Percentiles rank a stretch among this genome's conserved stretches.
phyloP scores from a whole-genome alignment of 2,888 invertebrate genomes.

The Neoscelio sp. region DNA sequence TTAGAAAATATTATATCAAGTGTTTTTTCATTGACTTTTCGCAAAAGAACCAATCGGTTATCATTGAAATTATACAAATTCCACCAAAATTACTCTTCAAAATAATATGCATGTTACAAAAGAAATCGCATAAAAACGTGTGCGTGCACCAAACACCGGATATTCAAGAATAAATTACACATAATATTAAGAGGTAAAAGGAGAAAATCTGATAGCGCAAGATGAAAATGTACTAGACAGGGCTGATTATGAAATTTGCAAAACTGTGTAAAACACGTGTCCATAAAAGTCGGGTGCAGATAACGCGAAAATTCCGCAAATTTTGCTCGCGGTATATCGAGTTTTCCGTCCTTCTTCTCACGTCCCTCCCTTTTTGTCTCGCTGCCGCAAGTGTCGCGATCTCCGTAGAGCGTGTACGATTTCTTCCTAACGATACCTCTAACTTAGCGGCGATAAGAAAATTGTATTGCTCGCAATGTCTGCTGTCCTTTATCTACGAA shows the following conservation, averaged over 20 bases:
- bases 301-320: conserved; percentile 22
- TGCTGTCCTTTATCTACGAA: conserved; percentile 12
- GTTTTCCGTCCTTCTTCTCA: background rate
- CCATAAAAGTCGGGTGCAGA: conserved; percentile 25
- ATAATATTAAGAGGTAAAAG: no score
- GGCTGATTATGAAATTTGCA: conserved; percentile 1
- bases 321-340: conserved; percentile 6
- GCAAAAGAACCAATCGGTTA: no score
- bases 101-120: no score
- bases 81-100: no score
- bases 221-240: conserved; percentile 1
- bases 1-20: no score
- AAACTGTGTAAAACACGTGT: conserved; percentile 11
- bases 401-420: conserved; percentile 25
- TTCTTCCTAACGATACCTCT: conserved; percentile 20
- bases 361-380: background rate
- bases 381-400: conserved; percentile 5
- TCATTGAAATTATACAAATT: no score
- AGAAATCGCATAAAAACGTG: no score
- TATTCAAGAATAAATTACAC: no score
- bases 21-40: no score
- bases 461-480: conserved; percentile 27
- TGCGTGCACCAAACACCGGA: no score
- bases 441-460: conserved; percentile 24
- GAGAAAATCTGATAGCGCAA: no score